Evolutionary conservation across 2,888 invertebrate genomes (phyloP).

Genomic region (Erynnis tages): DNA sequence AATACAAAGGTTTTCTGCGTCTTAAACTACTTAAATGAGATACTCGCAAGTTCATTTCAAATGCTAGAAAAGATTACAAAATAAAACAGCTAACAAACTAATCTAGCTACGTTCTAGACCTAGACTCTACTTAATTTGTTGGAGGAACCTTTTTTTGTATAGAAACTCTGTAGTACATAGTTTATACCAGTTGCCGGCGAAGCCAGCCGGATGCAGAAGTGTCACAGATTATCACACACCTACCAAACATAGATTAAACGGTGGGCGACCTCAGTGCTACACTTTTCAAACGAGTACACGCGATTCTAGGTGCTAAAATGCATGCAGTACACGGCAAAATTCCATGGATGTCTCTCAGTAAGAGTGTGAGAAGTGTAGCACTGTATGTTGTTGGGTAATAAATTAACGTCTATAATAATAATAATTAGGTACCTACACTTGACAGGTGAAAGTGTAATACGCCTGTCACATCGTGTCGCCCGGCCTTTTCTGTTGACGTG

Average conservation of each 20-base stretch:
- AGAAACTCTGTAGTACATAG: not conserved
- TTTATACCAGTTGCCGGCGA: not conserved
- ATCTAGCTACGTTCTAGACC: no score
- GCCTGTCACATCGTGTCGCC: conserved; percentile 36
- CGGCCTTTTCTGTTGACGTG: conserved; percentile 31
- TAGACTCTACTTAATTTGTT: no score
- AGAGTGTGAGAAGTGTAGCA: conserved; percentile 17
- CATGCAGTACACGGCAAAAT: conserved; percentile 11
- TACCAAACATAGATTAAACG: conserved; percentile 29
- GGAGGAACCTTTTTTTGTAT: no score
- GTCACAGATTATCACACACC: conserved; percentile 45
- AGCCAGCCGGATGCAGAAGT: conserved; percentile 48
- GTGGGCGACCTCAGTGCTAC: conserved; percentile 25
- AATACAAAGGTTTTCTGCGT: no score
- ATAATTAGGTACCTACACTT: conserved; percentile 44
- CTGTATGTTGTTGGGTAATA: conserved; percentile 32
- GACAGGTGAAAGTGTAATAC: conserved; percentile 59
- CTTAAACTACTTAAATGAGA: no score
- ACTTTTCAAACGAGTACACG: conserved; percentile 11
- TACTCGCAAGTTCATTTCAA: no score
- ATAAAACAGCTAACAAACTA: no score
- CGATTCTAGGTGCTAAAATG: conserved; percentile 12
- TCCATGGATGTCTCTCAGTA: not conserved
- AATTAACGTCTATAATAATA: conserved; percentile 50
- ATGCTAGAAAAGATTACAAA: no score